Evolutionary conservation across 1,140 invertebrate species (phyloP).

Genomic region (Eriosoma lanigerum): DNA sequence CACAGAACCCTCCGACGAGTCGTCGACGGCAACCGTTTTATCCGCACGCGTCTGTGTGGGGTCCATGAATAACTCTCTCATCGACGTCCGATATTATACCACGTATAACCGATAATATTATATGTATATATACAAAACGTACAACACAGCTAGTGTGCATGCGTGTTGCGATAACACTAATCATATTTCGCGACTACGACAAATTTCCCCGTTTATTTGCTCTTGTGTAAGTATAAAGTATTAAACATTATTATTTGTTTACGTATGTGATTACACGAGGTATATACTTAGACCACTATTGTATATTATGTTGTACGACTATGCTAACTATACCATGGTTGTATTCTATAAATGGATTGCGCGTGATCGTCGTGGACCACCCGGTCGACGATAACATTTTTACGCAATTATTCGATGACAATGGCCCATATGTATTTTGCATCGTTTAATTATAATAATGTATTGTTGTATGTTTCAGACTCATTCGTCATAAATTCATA

Average conservation of each 20-base stretch:
- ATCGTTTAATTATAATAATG: not conserved
- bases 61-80: too few species aligned
- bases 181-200: constrained; percentile 41
- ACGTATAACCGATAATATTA: not conserved
- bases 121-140: not conserved
- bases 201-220: constrained; percentile 39
- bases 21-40: not conserved
- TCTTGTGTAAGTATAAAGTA: not conserved
- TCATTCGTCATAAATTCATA: too few species aligned
- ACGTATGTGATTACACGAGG: not conserved
- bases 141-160: not conserved
- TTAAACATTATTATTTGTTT: constrained; percentile 7
- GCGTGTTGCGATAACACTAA: constrained; percentile 21
- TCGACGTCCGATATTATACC: too few species aligned
- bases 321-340: not conserved
- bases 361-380: not conserved
- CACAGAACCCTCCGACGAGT: not conserved
- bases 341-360: constrained; percentile 18
- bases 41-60: constrained; percentile 7
- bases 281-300: too few species aligned
- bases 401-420: not conserved
- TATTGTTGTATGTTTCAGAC: too few species aligned
- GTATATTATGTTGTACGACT: too few species aligned
- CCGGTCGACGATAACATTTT: constrained; percentile 17
- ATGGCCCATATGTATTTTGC: not conserved